Evolutionary conservation across 2,797 vertebrate species (phyloP), one percentile per base, ranked within the genome.

Genomic region (Moxostoma hubbsi): DNA sequence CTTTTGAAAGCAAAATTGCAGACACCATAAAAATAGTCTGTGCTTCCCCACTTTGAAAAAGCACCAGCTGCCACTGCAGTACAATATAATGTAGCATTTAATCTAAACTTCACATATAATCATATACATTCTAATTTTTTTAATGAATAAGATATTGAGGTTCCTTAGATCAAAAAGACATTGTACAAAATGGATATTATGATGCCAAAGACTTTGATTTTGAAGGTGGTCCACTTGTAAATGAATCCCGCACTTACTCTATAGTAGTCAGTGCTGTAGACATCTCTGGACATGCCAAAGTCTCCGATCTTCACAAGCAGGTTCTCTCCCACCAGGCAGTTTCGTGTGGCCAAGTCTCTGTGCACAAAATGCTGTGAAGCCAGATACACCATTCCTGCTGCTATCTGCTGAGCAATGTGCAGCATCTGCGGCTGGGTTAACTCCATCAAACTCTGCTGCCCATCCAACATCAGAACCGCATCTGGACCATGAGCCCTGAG

Each of bases 221-320:
- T 49, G 12, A 50, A 67, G n/a, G 7, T 18, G 15, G 77, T 1
- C 36, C 61, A 13, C 16, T 5, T 16, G 53, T 63, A 62, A 62
- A 63, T 63, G 11, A 62, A 36, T 12, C 9, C 43, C 36, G 12
- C 36, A 92, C 96, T 96, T 90, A 99, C 98, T 93, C 96, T 94
- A 82, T 99, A 99, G 92, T 99, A 99, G 91, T 99, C 97, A 0
- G 97, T 98, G 92, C 98, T 99, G 94, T 99, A 99, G 69, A 99
- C 97, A 12, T 99, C 98, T 92, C 98, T 94, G 85, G 97, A 99
- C 98, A 99, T 99, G 78, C 98, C 98, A 73, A 99, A 99, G 92
- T 99, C 97, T 77, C 98, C 98, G 51, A 99, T 99, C 92, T 99
- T 99, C 88, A 99, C 97, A 84, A 99, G 93, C 0, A 99, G 93